Conservation (phyloP, 2,113 vertebrate genomes). For the Pungitius pungitius region DNA sequence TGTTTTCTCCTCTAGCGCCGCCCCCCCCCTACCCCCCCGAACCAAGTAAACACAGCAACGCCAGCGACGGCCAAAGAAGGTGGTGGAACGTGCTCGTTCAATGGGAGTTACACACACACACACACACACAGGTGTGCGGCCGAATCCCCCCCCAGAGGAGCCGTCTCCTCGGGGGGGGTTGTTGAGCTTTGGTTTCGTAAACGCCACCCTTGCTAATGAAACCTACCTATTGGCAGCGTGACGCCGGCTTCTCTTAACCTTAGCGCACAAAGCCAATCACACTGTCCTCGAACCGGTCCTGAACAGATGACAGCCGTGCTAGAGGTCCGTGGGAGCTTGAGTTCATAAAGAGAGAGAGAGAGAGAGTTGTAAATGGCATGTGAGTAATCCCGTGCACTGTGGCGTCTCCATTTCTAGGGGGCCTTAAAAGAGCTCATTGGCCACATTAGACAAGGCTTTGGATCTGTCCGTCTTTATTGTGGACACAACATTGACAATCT, state of each 20-base stretch:
- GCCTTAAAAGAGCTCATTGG: slow-evolving; percentile 47
- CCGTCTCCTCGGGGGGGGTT: slow-evolving; percentile 41
- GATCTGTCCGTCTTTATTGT: slow-evolving; percentile 68
- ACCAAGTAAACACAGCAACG: slow-evolving; percentile 64
- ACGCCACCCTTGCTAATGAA: slow-evolving; percentile 45
- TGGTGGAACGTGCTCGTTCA: slow-evolving; percentile 33
- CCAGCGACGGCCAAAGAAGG: slow-evolving; percentile 48
- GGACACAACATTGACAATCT: slow-evolving; percentile 65
- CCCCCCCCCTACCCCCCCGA: neutral
- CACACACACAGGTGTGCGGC: slow-evolving; percentile 77
- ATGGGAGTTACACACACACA: slow-evolving; percentile 32
- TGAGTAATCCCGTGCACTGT: slow-evolving; percentile 22
- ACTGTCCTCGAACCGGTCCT: neutral
- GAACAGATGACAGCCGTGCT: slow-evolving; percentile 1
- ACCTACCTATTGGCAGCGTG: slow-evolving; percentile 28
- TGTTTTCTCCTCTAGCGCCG: slow-evolving; percentile 67
- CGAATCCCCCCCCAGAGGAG: slow-evolving; percentile 26
- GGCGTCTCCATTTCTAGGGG: slow-evolving; percentile 26
- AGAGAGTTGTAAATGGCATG: slow-evolving; percentile 4
- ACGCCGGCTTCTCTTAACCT: slow-evolving; percentile 13
- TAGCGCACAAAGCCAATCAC: neutral
- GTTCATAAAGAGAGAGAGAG: slow-evolving; percentile 5
- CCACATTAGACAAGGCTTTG: slow-evolving; percentile 51
- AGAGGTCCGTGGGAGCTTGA: slow-evolving; percentile 14
- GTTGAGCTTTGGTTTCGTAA: slow-evolving; percentile 11